These are phyloP conservation scores for Trachops cirrhosus DNA, from an alignment of 2,797 vertebrate genomes.

Conservation along the genomic window DNA sequence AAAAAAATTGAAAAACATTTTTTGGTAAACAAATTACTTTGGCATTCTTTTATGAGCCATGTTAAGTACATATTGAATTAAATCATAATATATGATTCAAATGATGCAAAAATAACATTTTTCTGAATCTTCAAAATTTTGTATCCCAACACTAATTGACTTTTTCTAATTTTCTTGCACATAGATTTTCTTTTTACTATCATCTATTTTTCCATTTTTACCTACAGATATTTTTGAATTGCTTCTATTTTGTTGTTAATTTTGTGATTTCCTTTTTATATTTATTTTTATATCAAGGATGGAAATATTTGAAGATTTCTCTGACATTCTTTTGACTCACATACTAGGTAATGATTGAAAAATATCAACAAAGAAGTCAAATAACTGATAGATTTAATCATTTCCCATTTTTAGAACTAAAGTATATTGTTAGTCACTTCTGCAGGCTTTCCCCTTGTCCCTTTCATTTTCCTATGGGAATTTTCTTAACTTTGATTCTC, in stretches of 20 bases:
- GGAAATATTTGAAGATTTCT: neutral
- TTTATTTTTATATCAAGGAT: neutral
- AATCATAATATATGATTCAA: neutral
- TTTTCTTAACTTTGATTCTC: neutral
- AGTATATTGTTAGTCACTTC: neutral
- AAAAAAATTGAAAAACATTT: neutral
- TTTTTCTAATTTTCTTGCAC: neutral
- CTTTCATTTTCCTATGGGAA: neutral
- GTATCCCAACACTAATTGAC: neutral
- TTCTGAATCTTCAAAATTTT: neutral
- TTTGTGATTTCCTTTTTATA: neutral
- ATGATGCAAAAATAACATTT: neutral
- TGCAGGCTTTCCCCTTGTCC: neutral
- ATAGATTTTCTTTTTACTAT: neutral
- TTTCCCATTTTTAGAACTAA: neutral
- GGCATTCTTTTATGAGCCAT: neutral
- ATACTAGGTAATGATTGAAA: neutral
- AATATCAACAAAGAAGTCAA: neutral
- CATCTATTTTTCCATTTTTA: neutral
- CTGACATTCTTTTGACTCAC: neutral
- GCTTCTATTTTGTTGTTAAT: neutral
- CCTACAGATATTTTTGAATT: neutral
- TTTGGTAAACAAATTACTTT: neutral
- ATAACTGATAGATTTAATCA: neutral
- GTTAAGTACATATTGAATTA: neutral